These are phyloP conservation scores for Callinectes sapidus DNA, from an alignment of 2,888 invertebrate species.

Conservation along the genomic window DNA sequence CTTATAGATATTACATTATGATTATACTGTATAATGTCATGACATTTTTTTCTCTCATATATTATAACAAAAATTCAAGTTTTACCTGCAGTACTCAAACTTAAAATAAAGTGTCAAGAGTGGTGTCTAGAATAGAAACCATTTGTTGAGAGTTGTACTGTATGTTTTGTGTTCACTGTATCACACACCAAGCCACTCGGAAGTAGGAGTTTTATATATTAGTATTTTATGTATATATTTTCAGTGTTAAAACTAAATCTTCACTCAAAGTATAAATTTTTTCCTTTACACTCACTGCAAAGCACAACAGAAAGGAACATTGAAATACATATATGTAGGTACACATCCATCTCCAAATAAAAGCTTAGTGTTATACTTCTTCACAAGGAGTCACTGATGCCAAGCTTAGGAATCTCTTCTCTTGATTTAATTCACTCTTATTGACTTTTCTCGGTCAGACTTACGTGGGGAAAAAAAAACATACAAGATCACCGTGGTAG, in stretches of 20 bases:
- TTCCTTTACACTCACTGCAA: not conserved
- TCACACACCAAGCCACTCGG: too few relatives aligned
- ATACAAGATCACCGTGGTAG: too few relatives aligned
- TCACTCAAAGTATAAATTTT: too few relatives aligned
- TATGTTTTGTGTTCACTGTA: too few relatives aligned
- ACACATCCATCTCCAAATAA: not conserved
- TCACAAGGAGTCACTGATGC: not conserved
- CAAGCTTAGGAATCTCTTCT: not conserved
- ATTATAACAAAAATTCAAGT: too few relatives aligned
- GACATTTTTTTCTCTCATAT: too few relatives aligned
- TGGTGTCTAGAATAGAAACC: not conserved
- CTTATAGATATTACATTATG: not conserved
- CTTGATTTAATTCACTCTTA: not conserved
- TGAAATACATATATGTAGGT: not conserved
- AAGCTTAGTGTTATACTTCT: not conserved
- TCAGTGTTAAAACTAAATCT: too few relatives aligned
- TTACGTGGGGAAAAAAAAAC: not conserved
- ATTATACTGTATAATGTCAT: not conserved
- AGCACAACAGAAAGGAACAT: not conserved
- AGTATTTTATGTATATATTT: too few relatives aligned
- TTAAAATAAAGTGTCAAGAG: not conserved
- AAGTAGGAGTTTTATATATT: too few relatives aligned
- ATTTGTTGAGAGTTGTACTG: not conserved
- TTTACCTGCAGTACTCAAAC: not conserved
- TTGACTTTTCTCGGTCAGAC: not conserved